Conservation (phyloP, 2,797 vertebrate species). For the Crypturellus tataupa region DNA sequence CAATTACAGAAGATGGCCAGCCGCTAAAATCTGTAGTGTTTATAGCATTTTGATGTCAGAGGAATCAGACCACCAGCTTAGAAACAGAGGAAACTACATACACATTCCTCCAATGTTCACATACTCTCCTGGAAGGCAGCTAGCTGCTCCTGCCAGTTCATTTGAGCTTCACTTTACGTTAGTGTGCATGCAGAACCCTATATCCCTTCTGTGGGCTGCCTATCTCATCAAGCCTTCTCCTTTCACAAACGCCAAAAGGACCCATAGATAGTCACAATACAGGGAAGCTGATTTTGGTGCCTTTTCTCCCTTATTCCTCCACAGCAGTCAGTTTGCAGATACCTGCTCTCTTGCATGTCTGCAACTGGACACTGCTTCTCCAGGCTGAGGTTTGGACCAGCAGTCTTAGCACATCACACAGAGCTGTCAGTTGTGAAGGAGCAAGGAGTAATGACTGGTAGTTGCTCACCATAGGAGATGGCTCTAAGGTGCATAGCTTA, state of each 20-base stretch:
- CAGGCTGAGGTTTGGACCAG: background rate
- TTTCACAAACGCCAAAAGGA: background rate
- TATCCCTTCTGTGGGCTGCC: background rate
- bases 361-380: accelerated
- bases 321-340: background rate
- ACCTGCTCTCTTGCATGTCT: background rate
- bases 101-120: background rate
- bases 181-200: background rate
- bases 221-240: background rate
- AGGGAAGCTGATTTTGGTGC: background rate
- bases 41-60: background rate
- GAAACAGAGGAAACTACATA: background rate
- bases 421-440: background rate
- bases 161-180: background rate
- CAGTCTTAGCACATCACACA: background rate
- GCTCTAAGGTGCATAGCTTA: conserved; percentile 7
- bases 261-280: accelerated
- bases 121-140: background rate
- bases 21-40: conserved; percentile 24
- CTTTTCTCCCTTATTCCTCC: background rate
- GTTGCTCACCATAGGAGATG: conserved; percentile 11
- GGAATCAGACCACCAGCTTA: background rate
- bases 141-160: background rate
- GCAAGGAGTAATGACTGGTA: background rate
- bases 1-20: conserved; percentile 34